A percentile compares a stretch with the other conserved stretches of the same genome.
These are phyloP conservation scores for Brachyistius frenatus DNA, from an alignment of 2,113 vertebrate genomes.

Conservation along the genomic window DNA sequence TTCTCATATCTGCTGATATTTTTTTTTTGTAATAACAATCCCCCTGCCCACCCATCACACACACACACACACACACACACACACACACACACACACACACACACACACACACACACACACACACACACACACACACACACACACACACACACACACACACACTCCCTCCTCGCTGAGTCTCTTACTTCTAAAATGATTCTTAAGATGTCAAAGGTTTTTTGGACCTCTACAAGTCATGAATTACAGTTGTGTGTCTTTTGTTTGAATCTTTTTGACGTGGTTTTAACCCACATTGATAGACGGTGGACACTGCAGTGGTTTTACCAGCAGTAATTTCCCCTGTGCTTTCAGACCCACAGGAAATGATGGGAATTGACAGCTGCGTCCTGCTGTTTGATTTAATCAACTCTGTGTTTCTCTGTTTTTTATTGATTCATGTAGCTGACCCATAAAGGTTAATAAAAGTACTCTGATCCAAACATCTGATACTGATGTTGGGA, in stretches of 20 bases:
- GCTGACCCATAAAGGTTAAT: slow-evolving; percentile 64
- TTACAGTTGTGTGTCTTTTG: not conserved
- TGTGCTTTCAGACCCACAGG: slow-evolving; percentile 52
- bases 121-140: not conserved
- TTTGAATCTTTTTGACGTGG: not conserved
- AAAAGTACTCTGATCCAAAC: slow-evolving; percentile 43
- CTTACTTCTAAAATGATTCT: slow-evolving; percentile 6
- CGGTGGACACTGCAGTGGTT: slow-evolving; percentile 9
- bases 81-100: not conserved
- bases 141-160: not conserved
- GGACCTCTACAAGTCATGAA: slow-evolving; percentile 39
- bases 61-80: not conserved
- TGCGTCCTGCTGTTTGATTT: slow-evolving; percentile 61
- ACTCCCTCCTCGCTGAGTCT: not conserved
- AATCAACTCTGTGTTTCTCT: slow-evolving; percentile 58
- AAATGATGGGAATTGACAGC: slow-evolving; percentile 67
- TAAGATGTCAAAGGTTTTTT: slow-evolving; percentile 34
- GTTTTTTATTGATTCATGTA: slow-evolving; percentile 52
- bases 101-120: not conserved
- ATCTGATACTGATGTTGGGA: slow-evolving; percentile 13
- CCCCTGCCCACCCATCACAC: not conserved
- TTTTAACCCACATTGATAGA: slow-evolving; percentile 27
- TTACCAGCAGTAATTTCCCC: slow-evolving; percentile 51
- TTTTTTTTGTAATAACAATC: not conserved
- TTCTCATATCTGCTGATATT: slow-evolving; percentile 9